Evolutionary conservation across 2,797 vertebrate species (phyloP).

Genomic region (Chelon auratus): DNA sequence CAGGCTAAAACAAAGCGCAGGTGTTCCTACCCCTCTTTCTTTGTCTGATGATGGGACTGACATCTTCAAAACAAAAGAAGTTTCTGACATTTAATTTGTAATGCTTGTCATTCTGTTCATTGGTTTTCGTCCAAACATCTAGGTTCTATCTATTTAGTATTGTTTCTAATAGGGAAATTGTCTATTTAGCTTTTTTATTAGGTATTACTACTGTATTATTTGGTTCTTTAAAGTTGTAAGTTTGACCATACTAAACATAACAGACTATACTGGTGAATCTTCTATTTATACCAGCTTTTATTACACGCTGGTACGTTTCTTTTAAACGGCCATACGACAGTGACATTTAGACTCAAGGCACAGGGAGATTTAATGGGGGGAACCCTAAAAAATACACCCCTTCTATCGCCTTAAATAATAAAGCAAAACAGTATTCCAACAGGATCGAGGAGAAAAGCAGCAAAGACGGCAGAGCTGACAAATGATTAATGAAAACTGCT

Average conservation of each 20-base stretch:
- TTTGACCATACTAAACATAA: not conserved
- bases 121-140: not conserved
- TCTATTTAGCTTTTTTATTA: not conserved
- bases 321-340: conserved; percentile 17
- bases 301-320: not conserved
- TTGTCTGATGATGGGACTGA: not conserved
- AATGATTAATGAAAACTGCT: conserved; percentile 22
- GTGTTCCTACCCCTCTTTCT: conserved; percentile 34
- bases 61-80: not conserved
- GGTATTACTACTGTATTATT: not conserved
- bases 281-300: conserved; percentile 34
- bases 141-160: not conserved
- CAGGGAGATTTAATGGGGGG: conserved; percentile 19
- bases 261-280: conserved; percentile 13
- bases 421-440: conserved; percentile 11
- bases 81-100: too few species aligned
- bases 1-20: conserved; percentile 53
- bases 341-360: conserved; percentile 41
- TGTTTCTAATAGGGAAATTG: not conserved
- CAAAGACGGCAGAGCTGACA: conserved; percentile 5
- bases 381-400: conserved; percentile 8
- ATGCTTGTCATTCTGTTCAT: not conserved
- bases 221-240: not conserved
- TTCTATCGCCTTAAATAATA: conserved; percentile 28
- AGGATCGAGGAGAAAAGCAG: not conserved